A percentile compares a stretch with the other conserved stretches of the same genome.
Evolutionary conservation across 2,113 vertebrate species (phyloP).

Genomic region (Apodemus sylvaticus): DNA sequence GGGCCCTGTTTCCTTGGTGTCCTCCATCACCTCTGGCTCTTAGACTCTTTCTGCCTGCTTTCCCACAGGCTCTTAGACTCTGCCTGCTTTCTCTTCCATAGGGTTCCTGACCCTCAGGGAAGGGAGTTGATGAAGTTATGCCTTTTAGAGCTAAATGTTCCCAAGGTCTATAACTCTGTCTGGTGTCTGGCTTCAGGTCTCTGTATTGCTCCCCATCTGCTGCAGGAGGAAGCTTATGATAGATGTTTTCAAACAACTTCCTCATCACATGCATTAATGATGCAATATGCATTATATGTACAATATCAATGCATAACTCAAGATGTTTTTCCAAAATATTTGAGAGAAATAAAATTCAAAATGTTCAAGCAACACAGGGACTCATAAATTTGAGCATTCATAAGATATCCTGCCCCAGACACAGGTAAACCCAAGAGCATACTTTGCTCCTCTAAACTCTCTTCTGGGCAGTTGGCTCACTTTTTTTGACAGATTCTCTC

Average conservation of each 20-base stretch:
- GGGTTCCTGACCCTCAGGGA: background rate
- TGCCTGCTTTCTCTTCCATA: background rate
- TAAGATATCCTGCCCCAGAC: background rate
- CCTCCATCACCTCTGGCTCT: background rate
- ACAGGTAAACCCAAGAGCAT: background rate
- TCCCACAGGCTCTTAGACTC: background rate
- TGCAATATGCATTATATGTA: background rate
- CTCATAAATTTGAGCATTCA: background rate
- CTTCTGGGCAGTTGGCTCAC: background rate
- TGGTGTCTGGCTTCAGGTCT: background rate
- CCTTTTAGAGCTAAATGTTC: background rate
- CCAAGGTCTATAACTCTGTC: background rate
- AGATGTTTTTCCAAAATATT: constrained; percentile 1
- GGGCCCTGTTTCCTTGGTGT: background rate
- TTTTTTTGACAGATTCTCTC: background rate
- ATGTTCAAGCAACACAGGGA: background rate
- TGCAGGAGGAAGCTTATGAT: background rate
- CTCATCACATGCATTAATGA: background rate
- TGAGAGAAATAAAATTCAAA: constrained; percentile 36
- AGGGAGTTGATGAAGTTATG: background rate
- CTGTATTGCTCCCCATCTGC: background rate
- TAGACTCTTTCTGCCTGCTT: background rate
- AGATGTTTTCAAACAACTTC: constrained; percentile 30
- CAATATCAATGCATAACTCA: background rate
- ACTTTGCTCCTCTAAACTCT: background rate